Percentiles rank a stretch among this genome's conserved stretches.
Conservation (phyloP, 2,113 vertebrate species). For the Rhadina sibilatrix region DNA sequence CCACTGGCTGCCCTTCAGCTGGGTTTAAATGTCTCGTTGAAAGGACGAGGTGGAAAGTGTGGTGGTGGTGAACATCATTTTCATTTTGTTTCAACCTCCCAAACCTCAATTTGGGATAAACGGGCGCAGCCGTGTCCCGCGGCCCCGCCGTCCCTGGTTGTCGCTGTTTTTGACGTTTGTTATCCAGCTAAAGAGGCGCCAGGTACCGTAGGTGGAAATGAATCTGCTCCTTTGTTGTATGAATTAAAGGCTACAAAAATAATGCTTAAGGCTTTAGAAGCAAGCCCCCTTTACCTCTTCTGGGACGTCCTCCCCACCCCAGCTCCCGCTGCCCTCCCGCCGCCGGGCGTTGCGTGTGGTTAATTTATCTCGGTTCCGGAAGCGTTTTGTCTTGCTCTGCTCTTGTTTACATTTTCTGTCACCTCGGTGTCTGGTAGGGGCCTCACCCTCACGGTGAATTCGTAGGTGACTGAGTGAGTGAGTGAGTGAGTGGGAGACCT, state of each 20-base stretch:
- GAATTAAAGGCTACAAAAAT: conserved; percentile 2
- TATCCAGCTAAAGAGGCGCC: background rate
- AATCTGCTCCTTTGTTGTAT: conserved; percentile 7
- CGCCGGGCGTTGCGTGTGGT: background rate
- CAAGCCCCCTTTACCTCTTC: background rate
- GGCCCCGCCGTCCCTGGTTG: background rate
- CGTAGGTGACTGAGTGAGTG: background rate
- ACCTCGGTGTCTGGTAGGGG: background rate
- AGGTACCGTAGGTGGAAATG: background rate
- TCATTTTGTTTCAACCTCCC: background rate
- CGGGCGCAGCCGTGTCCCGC: background rate
- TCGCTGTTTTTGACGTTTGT: background rate
- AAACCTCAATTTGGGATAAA: background rate
- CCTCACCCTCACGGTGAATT: background rate
- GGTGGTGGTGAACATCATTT: background rate
- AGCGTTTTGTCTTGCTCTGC: conserved; percentile 13
- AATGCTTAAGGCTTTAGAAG: background rate
- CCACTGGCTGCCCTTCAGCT: conserved; percentile 67
- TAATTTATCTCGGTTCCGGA: background rate
- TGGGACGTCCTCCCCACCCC: background rate
- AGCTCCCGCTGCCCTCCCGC: background rate
- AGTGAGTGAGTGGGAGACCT: background rate
- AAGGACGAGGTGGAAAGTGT: background rate
- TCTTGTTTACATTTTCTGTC: conserved; percentile 42
- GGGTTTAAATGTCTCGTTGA: background rate